A percentile compares a stretch with the other conserved stretches of the same genome.
These are phyloP conservation scores for Heterodera schachtii DNA, from an alignment of 1,140 invertebrate genomes.

Conservation along the genomic window DNA sequence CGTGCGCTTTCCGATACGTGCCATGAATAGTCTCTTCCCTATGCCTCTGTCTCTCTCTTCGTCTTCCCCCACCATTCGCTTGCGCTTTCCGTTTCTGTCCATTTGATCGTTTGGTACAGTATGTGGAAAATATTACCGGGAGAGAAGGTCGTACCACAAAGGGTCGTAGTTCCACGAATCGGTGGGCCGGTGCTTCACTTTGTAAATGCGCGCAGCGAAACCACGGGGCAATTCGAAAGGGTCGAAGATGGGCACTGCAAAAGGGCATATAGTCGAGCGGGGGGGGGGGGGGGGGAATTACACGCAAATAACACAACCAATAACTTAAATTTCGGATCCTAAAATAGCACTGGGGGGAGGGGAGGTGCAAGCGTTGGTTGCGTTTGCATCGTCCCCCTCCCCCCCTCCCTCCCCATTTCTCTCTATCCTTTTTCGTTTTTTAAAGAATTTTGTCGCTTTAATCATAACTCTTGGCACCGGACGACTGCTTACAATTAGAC, in stretches of 20 bases:
- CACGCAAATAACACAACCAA: too few relatives aligned
- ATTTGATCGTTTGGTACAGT: neutral
- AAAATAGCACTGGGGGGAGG: too few relatives aligned
- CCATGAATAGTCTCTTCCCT: constrained; percentile 36
- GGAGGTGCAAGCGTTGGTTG: too few relatives aligned
- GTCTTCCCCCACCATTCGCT: neutral
- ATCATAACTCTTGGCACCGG: too few relatives aligned
- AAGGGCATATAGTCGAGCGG: neutral
- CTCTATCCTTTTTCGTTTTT: too few relatives aligned
- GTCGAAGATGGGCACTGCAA: neutral
- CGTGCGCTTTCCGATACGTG: constrained; percentile 39
- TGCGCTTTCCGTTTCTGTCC: neutral
- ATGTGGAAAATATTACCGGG: neutral
- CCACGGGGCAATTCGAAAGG: neutral
- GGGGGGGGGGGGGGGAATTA: too few relatives aligned
- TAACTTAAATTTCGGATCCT: too few relatives aligned
- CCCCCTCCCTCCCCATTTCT: too few relatives aligned
- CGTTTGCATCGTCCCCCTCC: too few relatives aligned
- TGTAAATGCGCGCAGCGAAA: neutral
- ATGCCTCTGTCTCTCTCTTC: constrained; percentile 15
- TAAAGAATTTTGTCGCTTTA: too few relatives aligned
- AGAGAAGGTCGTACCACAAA: neutral
- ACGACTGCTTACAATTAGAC: too few relatives aligned
- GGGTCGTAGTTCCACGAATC: constrained; percentile 7
- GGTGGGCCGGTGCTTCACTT: neutral